These are phyloP conservation scores for Larimichthys crocea DNA, from an alignment of 2,113 vertebrate species.

Conservation along the genomic window DNA sequence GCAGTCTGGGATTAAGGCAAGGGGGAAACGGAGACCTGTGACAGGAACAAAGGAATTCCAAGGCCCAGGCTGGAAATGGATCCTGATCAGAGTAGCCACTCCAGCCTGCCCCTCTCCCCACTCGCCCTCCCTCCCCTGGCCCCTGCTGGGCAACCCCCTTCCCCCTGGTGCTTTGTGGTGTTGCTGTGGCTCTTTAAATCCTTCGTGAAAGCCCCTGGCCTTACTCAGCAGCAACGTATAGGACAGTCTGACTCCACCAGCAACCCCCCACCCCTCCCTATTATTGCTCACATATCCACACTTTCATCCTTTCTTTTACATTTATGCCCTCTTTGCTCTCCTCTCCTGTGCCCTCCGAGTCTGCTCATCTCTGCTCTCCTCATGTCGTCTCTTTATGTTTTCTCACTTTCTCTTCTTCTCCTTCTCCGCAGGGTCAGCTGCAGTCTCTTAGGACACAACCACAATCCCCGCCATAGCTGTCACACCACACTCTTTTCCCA, in stretches of 20 bases:
- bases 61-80: conserved; percentile 79
- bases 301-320: conserved; percentile 7
- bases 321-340: conserved; percentile 26
- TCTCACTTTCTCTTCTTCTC: conserved; percentile 65
- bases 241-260: conserved; percentile 70
- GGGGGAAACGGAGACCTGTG: conserved; percentile 80
- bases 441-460: conserved; percentile 77
- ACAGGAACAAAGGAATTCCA: conserved; percentile 84
- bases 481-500: conserved; percentile 81
- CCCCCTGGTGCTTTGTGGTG: conserved; percentile 74
- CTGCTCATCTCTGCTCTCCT: conserved; percentile 23
- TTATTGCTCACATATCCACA: conserved; percentile 42
- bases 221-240: conserved; percentile 73
- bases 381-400: conserved; percentile 43
- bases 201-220: conserved; percentile 69
- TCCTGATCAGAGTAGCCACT: conserved; percentile 78
- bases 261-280: conserved; percentile 42
- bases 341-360: conserved; percentile 5
- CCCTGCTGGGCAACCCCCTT: conserved; percentile 74
- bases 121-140: conserved; percentile 57
- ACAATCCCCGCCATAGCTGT: conserved; percentile 78
- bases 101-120: conserved; percentile 45
- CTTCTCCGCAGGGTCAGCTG: conserved; percentile 71
- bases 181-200: conserved; percentile 78
- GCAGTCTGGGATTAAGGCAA: conserved; percentile 77